Evolutionary conservation across 2,888 invertebrate genomes (phyloP), one percentile per base, ranked within the genome.

Genomic region (Leptogaster cylindrica): DNA sequence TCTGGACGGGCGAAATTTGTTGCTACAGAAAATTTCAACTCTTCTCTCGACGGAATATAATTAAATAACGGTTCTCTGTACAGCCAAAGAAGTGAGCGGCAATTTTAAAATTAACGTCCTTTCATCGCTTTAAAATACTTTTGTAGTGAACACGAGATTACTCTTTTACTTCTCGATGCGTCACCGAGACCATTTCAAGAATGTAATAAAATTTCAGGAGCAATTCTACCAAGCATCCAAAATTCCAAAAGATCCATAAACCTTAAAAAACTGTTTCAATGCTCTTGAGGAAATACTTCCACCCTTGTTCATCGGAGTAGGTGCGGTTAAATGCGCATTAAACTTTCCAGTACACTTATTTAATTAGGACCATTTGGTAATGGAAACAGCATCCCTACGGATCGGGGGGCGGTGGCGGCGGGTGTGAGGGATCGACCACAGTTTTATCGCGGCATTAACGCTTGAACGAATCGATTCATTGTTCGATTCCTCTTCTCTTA

Each of bases 321-420:
- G 8, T 3, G 51, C 18, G 16, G 51, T 51, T 51, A 36, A 39
- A 18, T 39, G 55, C 36, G 36, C 55, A 39, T 41, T 61, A 44
- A 61, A 61, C 61, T 28, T 44, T 61, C 61, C 28, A 61, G 28
- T 61, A 61, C 27, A 61, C 28, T 61, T 61, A 61, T 44, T 44
- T 61, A 44, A 44, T 44, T 28, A 28, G 44, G 18, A 44, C 28
- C 44, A 28, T 61, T 61, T 44, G 18, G 10, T 8, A 58, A 44
- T 44, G 44, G 28, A 41, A 61, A 18, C 31, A 44, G 5, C 27
- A 2, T 16, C 27, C 41, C 20, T 5, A n/a, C 23, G 12, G n/a
- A 12, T 55, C 20, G 18, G 10, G 12, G 2, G 31, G 1, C 6
- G 18, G 18, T 44, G 12, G 18, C 61, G 55, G 18, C 12, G 2